These are phyloP conservation scores for Pollenia angustigena DNA, from an alignment of 2,888 invertebrate genomes.

Conservation along the genomic window DNA sequence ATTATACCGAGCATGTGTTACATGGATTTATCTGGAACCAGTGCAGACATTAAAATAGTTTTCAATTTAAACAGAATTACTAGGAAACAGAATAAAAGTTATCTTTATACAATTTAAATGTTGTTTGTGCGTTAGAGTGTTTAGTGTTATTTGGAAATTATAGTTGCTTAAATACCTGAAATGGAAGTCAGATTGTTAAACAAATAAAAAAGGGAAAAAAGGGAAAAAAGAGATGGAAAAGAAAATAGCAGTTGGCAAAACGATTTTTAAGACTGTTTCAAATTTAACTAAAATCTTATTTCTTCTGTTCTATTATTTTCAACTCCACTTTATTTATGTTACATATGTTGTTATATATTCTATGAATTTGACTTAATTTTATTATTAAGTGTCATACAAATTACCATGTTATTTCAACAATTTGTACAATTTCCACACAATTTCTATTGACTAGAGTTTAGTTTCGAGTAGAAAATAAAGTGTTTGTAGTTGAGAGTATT, in stretches of 20 bases:
- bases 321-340: background rate
- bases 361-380: background rate
- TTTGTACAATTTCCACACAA: slow-evolving; percentile 22
- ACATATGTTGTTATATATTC: background rate
- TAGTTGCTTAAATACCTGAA: background rate
- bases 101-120: slow-evolving; percentile 9
- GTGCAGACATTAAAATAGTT: slow-evolving; percentile 9
- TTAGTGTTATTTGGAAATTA: background rate
- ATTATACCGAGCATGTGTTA: slow-evolving; percentile 23
- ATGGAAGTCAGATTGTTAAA: too few relatives aligned
- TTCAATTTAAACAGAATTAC: slow-evolving; percentile 41
- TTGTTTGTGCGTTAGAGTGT: background rate
- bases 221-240: too few relatives aligned
- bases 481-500: slow-evolving; percentile 9
- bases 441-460: background rate
- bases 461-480: background rate
- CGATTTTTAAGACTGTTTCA: too few relatives aligned
- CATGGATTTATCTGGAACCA: slow-evolving; percentile 14
- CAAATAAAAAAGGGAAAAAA: too few relatives aligned
- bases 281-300: too few relatives aligned
- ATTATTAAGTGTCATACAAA: slow-evolving; percentile 19
- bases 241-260: too few relatives aligned
- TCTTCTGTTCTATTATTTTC: background rate
- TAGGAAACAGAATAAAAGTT: slow-evolving; percentile 17
- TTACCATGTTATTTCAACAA: slow-evolving; percentile 31